phyloP scores from a whole-genome alignment of 2,113 vertebrate genomes.

The Microtus oregoni region DNA sequence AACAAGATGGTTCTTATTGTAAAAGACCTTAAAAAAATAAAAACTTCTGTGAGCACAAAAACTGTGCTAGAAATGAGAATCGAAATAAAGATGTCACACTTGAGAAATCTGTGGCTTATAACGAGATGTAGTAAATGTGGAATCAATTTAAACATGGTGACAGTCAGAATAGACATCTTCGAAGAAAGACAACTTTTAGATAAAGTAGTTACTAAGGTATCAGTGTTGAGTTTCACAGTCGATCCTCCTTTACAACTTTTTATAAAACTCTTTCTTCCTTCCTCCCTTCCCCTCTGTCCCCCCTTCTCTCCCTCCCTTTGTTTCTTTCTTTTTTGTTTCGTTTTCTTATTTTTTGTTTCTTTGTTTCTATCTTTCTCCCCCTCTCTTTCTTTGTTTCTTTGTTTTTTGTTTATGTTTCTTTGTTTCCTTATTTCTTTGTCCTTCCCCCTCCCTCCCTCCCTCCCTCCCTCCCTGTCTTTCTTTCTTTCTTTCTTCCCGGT shows the following conservation, averaged over 20 bases:
- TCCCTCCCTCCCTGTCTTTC: too few species aligned
- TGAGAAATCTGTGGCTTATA: slow-evolving; percentile 61
- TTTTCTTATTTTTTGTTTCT: too few species aligned
- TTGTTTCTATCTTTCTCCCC: too few species aligned
- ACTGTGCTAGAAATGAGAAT: slow-evolving; percentile 57
- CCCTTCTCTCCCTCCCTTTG: too few species aligned
- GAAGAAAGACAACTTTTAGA: slow-evolving; percentile 46
- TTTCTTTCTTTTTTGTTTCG: neutral
- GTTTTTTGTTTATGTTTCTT: too few species aligned
- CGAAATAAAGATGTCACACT: slow-evolving; percentile 68
- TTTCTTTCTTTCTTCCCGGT: too few species aligned
- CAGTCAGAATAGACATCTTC: slow-evolving; percentile 50
- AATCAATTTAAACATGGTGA: slow-evolving; percentile 63
- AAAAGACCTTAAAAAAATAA: neutral
- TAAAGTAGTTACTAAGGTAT: slow-evolving; percentile 13
- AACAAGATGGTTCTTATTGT: slow-evolving; percentile 24
- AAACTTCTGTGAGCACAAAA: slow-evolving; percentile 61
- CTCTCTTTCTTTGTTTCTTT: too few species aligned
- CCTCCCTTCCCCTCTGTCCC: too few species aligned
- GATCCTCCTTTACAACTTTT: neutral
- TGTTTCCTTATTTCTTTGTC: too few species aligned
- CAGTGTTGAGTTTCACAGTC: neutral
- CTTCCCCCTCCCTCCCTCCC: too few species aligned
- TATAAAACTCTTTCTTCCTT: neutral
- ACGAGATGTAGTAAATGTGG: slow-evolving; percentile 53